Base-by-base conservation (phyloP, 2,888 invertebrate species). In the Eristalis tenax region DNA sequence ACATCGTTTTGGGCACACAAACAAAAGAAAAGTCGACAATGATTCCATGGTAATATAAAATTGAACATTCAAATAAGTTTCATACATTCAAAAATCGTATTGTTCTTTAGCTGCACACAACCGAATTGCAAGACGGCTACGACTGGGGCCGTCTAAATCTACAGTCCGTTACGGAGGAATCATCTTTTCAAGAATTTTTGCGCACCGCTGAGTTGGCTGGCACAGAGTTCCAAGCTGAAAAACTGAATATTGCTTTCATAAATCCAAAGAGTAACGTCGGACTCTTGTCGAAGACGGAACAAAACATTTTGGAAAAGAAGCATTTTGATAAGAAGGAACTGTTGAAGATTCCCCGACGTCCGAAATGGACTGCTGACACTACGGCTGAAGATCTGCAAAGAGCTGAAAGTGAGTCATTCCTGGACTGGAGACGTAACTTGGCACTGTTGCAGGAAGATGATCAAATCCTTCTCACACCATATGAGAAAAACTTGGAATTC, bases 401-500 rank as follows among this genome's bases (percentile, higher is more conserved):
- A 13, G 95, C 94, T 70, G 99, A 99, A 92, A 95, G 95, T 89
- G 96, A 97, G 83, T 94, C 95, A 3, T 99, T 99, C 91, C 93
- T 99, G 0, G 95, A 97, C 77, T 99, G 99, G 99, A 94, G 99
- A 88, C 94, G 98, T 69, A 94, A 96, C 76, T 94, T 99, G 75
- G 96, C 98, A 3, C 92, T 95, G 32, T 91, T 98, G 18, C 97
- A 97, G 92, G 96, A 97, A 89, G 94, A 95, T 18, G 95, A 98
- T 63, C 96, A 96, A 0, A 94, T 99, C 2, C 94, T 97, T 0
- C 93, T 99, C 88, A 99, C 99, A 0, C 99, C 99, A 0, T 99
- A 98, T 93, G 99, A 99, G 91, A 97, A 98, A 91, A 99, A 99
- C 93, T 93, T 99, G 23, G 99, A 99, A 92, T 97, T 99, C 90